These are phyloP conservation scores for Ceyx melanurus DNA, from an alignment of 2,113 vertebrate species.

Conservation along the genomic window DNA sequence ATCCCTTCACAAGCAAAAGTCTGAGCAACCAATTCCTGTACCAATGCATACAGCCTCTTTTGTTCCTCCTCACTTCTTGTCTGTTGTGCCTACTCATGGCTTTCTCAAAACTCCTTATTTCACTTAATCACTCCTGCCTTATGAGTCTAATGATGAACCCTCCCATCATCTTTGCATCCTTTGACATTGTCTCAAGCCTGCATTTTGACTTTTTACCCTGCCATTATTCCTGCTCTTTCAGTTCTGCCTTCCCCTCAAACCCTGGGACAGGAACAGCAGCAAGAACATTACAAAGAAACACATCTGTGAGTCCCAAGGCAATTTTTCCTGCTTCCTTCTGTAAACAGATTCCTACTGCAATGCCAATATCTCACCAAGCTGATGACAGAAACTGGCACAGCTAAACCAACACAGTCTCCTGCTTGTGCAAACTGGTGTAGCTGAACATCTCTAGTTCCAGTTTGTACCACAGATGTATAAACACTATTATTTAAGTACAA, in stretches of 20 bases:
- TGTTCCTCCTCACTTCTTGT: not conserved
- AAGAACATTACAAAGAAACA: not conserved
- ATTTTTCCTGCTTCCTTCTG: not conserved
- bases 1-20: not conserved
- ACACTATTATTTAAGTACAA: not conserved
- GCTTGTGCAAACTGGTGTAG: not conserved
- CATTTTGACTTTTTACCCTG: not conserved
- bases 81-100: not conserved
- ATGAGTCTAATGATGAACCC: not conserved
- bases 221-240: not conserved
- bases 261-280: accelerated
- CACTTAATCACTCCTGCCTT: accelerated
- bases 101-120: not conserved
- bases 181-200: not conserved
- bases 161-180: not conserved
- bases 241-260: not conserved
- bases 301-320: not conserved
- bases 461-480: not conserved
- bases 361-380: no score
- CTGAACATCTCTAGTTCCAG: not conserved
- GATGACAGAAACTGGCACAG: not conserved
- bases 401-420: not conserved
- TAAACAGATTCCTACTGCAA: not conserved
- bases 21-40: not conserved
- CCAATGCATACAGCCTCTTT: not conserved